Percentiles rank a stretch among this genome's conserved stretches.
phyloP scores from a whole-genome alignment of 2,888 invertebrate species.

The Silvanus unidentatus region DNA sequence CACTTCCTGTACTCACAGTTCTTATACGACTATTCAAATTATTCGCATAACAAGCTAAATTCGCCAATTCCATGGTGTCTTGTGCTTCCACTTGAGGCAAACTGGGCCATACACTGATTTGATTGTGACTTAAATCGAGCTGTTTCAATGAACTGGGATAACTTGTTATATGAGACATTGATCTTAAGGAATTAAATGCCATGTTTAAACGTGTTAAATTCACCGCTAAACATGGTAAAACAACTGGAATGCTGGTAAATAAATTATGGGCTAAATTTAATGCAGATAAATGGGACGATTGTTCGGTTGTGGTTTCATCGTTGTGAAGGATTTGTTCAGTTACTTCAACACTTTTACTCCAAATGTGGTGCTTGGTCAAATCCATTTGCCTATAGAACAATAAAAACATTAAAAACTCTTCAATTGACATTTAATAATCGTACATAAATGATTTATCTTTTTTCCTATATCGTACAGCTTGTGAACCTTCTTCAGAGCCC shows the following conservation, averaged over 20 bases:
- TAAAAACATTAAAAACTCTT: no score
- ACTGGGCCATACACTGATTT: constrained; percentile 85
- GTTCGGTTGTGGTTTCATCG: constrained; percentile 53
- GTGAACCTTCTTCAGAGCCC: constrained; percentile 33
- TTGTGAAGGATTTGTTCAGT: constrained; percentile 58
- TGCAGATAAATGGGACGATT: constrained; percentile 62
- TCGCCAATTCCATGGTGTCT: constrained; percentile 59
- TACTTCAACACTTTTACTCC: constrained; percentile 63
- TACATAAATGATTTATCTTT: constrained; percentile 43
- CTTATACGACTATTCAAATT: constrained; percentile 34
- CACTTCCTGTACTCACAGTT: constrained; percentile 1
- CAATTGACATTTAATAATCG: no score
- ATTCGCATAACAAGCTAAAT: constrained; percentile 61
- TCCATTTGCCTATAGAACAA: constrained; percentile 50
- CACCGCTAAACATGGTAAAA: constrained; percentile 85
- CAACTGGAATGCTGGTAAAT: constrained; percentile 80
- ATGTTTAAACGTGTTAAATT: constrained; percentile 82
- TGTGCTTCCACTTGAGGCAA: constrained; percentile 62
- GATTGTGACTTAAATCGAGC: constrained; percentile 88
- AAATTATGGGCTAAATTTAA: constrained; percentile 88
- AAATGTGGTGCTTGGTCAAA: constrained; percentile 70
- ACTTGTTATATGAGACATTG: constrained; percentile 82
- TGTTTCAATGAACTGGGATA: constrained; percentile 87
- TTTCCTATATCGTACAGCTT: constrained; percentile 38
- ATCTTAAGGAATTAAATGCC: constrained; percentile 76